Conservation (phyloP, 2,797 vertebrate genomes). For the Channa striata region DNA sequence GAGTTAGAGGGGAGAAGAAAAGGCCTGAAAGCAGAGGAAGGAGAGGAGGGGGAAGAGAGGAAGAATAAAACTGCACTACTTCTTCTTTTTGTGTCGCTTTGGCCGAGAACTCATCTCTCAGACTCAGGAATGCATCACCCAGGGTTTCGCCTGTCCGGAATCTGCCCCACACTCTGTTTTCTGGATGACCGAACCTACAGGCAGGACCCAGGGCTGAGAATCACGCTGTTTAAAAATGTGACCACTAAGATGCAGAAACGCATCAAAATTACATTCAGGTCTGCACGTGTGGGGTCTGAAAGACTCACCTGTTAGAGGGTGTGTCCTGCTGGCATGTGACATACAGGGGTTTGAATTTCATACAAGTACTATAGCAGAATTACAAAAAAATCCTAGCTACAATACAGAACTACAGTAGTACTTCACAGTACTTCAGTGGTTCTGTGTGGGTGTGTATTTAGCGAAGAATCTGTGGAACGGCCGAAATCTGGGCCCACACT, state of each 20-base stretch:
- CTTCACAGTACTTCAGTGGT: too few species aligned
- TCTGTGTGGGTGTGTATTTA: background rate
- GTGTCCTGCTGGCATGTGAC: too few species aligned
- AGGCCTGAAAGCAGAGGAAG: slow-evolving; percentile 32
- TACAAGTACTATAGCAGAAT: too few species aligned
- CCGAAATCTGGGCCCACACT: slow-evolving; percentile 15
- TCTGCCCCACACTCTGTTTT: background rate
- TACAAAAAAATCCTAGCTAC: too few species aligned
- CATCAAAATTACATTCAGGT: too few species aligned
- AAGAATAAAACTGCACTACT: slow-evolving; percentile 28
- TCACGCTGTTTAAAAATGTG: background rate
- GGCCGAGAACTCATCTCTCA: slow-evolving; percentile 19
- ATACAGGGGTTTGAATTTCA: too few species aligned
- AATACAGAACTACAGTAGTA: too few species aligned
- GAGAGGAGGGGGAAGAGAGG: slow-evolving; percentile 61
- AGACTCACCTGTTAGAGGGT: too few species aligned
- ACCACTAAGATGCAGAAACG: too few species aligned
- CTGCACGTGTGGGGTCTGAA: too few species aligned
- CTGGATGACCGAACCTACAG: background rate
- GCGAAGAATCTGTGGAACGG: slow-evolving; percentile 17
- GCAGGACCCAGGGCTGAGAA: background rate
- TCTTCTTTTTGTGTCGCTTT: slow-evolving; percentile 27
- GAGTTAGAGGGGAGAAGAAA: slow-evolving; percentile 18
- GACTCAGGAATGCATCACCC: slow-evolving; percentile 59
- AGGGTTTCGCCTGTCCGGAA: background rate